phyloP scores from a whole-genome alignment of 1,140 invertebrate species.

The Chrysomallon squamiferum region DNA sequence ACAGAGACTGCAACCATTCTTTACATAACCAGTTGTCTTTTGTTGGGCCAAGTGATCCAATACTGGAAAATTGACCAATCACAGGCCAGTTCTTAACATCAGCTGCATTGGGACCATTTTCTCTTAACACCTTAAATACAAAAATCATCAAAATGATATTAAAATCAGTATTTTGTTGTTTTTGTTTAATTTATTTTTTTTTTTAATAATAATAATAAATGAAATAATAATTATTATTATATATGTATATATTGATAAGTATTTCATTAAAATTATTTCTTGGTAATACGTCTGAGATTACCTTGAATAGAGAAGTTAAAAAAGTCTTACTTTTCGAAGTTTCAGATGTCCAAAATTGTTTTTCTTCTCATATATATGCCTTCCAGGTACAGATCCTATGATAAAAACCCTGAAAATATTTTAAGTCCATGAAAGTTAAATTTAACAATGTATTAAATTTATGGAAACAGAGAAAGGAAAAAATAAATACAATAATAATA shows the following conservation, averaged over 20 bases:
- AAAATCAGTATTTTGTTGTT: neutral
- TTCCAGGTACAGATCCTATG: conserved; percentile 83
- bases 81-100: conserved; percentile 70
- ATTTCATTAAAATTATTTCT: no score
- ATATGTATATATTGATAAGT: no score
- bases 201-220: neutral
- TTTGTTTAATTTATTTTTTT: neutral
- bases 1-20: conserved; percentile 72
- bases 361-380: conserved; percentile 70
- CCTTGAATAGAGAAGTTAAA: no score
- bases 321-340: conserved; percentile 69
- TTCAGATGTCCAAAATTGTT: conserved; percentile 79
- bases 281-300: no score
- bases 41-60: conserved; percentile 81
- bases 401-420: conserved; percentile 77
- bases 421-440: no score
- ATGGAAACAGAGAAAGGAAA: no score
- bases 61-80: conserved; percentile 87
- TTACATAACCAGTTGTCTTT: conserved; percentile 75
- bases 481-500: no score
- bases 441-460: no score
- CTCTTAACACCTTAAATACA: conserved; percentile 52
- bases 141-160: conserved; percentile 2
- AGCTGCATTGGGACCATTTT: conserved; percentile 47
- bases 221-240: neutral